A percentile compares a stretch with the other conserved stretches of the same genome.
These are phyloP conservation scores for Athalia circularis DNA, from an alignment of 2,888 invertebrate genomes.

Conservation along the genomic window DNA sequence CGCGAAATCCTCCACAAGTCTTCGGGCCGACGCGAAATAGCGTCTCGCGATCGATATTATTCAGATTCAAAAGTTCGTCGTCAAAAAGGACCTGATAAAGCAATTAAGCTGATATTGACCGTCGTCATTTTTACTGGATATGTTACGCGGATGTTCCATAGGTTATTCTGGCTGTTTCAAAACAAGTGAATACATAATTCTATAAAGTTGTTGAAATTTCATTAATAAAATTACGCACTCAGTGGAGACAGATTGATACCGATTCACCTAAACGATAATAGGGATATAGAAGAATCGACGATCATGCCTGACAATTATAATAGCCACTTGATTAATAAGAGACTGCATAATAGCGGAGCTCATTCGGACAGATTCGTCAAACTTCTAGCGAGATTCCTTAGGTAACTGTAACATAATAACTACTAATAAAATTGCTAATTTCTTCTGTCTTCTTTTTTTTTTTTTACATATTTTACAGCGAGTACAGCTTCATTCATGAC, in stretches of 20 bases:
- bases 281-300: no score
- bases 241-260: no score
- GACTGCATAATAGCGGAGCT: slow-evolving; percentile 13
- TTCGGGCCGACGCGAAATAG: not conserved
- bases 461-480: slow-evolving; percentile 65
- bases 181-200: no score
- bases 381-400: slow-evolving; percentile 59
- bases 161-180: no score
- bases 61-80: no score
- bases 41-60: not conserved
- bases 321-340: slow-evolving; percentile 4
- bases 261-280: no score
- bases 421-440: slow-evolving; percentile 7
- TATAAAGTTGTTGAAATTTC: no score
- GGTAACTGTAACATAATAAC: slow-evolving; percentile 50
- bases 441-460: slow-evolving; percentile 4
- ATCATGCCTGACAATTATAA: not conserved
- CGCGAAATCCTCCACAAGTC: not conserved
- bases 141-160: no score
- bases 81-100: not conserved
- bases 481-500: slow-evolving; percentile 73
- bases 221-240: no score
- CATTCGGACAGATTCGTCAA: slow-evolving; percentile 46
- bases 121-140: no score
- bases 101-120: not conserved